Percentiles rank a stretch among this genome's conserved stretches.
Conservation (phyloP, 2,888 invertebrate genomes). For the Horisme vitalbata region DNA sequence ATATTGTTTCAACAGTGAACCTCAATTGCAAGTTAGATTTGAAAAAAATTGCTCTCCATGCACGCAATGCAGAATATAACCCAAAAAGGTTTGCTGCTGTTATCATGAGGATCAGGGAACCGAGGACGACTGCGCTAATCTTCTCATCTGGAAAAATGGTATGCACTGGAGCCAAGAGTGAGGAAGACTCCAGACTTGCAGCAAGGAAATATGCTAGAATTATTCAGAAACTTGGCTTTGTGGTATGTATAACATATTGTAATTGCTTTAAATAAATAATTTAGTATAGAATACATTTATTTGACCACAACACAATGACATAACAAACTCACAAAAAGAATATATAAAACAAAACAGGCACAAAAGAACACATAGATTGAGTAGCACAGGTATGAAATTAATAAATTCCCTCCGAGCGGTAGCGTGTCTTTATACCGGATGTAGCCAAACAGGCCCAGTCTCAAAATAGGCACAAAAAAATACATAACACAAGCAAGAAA, state of each 20-base stretch:
- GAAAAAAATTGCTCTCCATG: conserved; percentile 98
- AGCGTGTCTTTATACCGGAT: no score
- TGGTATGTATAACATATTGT: conserved; percentile 74
- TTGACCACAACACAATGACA: no score
- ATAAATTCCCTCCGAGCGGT: no score
- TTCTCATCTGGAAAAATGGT: conserved; percentile 94
- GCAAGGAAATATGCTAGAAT: conserved; percentile 93
- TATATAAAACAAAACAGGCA: no score
- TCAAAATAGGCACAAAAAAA: no score
- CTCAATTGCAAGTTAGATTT: conserved; percentile 96
- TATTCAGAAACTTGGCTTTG: conserved; percentile 91
- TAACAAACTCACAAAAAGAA: no score
- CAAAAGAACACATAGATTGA: no score
- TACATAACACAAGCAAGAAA: no score
- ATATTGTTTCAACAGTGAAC: conserved; percentile 99
- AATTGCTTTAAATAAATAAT: not conserved
- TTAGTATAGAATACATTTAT: no score
- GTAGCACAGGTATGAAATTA: no score
- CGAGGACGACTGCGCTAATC: conserved; percentile 90
- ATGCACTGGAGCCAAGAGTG: conserved; percentile 92
- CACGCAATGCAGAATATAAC: conserved; percentile 99
- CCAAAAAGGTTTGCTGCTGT: conserved; percentile 99
- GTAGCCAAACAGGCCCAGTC: no score
- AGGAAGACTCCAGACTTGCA: conserved; percentile 89
- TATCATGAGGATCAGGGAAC: conserved; percentile 97